A percentile compares a stretch with the other conserved stretches of the same genome.
Evolutionary conservation across 2,888 invertebrate genomes (phyloP).

Genomic region (Seladonia tumulorum): DNA sequence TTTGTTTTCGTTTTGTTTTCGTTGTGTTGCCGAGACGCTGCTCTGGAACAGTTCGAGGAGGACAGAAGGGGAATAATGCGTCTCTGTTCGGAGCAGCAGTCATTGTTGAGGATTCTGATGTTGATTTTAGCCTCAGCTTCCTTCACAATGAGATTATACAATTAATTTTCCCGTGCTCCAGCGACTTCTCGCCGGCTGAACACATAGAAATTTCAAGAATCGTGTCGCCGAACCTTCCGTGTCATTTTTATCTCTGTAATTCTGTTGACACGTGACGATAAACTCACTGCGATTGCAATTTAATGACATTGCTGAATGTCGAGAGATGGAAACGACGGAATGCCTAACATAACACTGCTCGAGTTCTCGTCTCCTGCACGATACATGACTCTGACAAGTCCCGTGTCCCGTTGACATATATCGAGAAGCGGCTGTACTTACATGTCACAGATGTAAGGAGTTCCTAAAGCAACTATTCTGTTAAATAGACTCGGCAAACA

Average conservation of each 20-base stretch:
- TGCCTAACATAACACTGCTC: too few species aligned
- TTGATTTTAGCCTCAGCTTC: not conserved
- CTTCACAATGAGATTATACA: not conserved
- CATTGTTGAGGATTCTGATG: slow-evolving; percentile 22
- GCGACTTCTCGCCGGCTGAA: not conserved
- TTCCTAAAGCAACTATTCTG: too few species aligned
- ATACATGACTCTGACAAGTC: too few species aligned
- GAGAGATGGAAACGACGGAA: too few species aligned
- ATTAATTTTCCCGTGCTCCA: not conserved
- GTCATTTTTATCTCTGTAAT: not conserved
- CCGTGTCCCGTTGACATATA: too few species aligned
- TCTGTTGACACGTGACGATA: not conserved
- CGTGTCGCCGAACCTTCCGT: not conserved
- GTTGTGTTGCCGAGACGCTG: slow-evolving; percentile 35
- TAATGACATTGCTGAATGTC: not conserved
- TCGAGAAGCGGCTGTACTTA: too few species aligned
- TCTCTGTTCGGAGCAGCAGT: not conserved
- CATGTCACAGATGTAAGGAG: too few species aligned
- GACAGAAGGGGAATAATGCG: slow-evolving; percentile 8
- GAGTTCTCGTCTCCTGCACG: too few species aligned
- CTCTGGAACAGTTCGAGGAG: slow-evolving; percentile 17
- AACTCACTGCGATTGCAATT: not conserved
- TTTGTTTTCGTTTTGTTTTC: not conserved
- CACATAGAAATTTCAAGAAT: not conserved
- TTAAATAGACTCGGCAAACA: not conserved